Conservation (phyloP, 2,888 invertebrate species). For the Limnephilus rhombicus region DNA sequence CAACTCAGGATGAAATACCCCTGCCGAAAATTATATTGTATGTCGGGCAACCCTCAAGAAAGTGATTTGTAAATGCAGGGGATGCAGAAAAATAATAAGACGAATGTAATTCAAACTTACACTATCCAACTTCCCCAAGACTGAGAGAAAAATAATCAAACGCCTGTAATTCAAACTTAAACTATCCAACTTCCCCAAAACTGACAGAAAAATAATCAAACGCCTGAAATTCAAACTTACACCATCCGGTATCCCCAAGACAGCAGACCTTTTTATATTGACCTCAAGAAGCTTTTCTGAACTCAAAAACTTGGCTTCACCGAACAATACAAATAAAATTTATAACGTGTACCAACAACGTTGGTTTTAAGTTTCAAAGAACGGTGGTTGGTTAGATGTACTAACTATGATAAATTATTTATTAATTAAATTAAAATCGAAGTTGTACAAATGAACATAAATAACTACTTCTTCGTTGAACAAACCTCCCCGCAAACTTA, state of each 20-base stretch:
- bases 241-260: too few relatives aligned
- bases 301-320: neutral
- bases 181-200: too few relatives aligned
- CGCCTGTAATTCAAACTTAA: neutral
- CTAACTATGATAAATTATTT: too few relatives aligned
- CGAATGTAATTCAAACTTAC: neutral
- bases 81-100: neutral
- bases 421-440: neutral
- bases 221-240: too few relatives aligned
- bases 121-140: neutral
- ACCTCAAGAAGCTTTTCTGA: neutral
- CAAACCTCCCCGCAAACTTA: neutral
- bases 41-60: conserved; percentile 23
- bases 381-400: too few relatives aligned
- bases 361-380: too few relatives aligned
- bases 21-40: conserved; percentile 49
- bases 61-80: neutral
- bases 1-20: conserved; percentile 1
- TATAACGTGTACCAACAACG: too few relatives aligned
- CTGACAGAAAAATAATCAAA: neutral
- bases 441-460: neutral
- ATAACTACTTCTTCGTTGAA: neutral
- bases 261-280: neutral
- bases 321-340: neutral
- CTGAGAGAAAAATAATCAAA: neutral